A percentile compares a stretch with the other conserved stretches of the same genome.
Conservation (phyloP, 2,797 vertebrate genomes). For the Hyperoplus immaculatus region DNA sequence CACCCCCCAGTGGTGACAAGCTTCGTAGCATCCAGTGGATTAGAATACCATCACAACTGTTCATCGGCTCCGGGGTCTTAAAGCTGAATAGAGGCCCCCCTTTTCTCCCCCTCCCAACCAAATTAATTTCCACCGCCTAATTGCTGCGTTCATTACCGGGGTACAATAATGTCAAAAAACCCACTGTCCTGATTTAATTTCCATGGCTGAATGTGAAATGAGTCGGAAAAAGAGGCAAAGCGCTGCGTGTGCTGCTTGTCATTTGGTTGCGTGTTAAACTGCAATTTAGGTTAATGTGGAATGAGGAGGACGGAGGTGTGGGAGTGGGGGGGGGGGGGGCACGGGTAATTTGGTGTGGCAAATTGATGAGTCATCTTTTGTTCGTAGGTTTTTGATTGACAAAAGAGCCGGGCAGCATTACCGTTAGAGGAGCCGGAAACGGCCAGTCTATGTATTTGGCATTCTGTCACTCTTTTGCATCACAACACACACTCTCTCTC, state of each 20-base stretch:
- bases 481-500: slow-evolving; percentile 5
- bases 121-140: slow-evolving; percentile 77
- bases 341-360: slow-evolving; percentile 73
- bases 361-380: slow-evolving; percentile 78
- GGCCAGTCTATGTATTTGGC: slow-evolving; percentile 51
- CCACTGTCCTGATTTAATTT: slow-evolving; percentile 76
- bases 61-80: slow-evolving; percentile 44
- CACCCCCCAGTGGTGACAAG: slow-evolving; percentile 69
- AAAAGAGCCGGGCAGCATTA: slow-evolving; percentile 49
- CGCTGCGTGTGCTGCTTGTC: slow-evolving; percentile 60
- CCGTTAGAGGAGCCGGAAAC: slow-evolving; percentile 27
- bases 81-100: slow-evolving; percentile 40
- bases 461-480: slow-evolving; percentile 43
- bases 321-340: slow-evolving; percentile 25
- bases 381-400: slow-evolving; percentile 61
- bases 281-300: slow-evolving; percentile 77
- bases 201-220: slow-evolving; percentile 78
- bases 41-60: slow-evolving; percentile 28
- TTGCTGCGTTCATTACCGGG: slow-evolving; percentile 74
- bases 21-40: slow-evolving; percentile 15
- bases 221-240: slow-evolving; percentile 79
- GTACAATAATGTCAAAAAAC: slow-evolving; percentile 74
- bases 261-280: slow-evolving; percentile 69
- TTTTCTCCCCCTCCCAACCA: slow-evolving; percentile 26
- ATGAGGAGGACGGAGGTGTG: slow-evolving; percentile 46